phyloP scores from a whole-genome alignment of 2,888 invertebrate species.

The Pseudoips prasinana region DNA sequence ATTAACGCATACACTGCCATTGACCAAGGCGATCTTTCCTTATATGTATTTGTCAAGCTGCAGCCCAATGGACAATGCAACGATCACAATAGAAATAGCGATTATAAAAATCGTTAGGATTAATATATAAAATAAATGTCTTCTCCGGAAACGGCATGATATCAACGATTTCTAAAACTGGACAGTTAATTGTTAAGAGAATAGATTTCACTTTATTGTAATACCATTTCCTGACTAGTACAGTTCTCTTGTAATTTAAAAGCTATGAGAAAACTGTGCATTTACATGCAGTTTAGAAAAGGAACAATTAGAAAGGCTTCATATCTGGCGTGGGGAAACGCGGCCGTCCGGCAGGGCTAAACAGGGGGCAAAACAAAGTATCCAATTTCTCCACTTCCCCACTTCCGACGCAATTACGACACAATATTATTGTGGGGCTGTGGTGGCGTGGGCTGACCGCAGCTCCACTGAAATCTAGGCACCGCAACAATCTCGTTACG shows the following conservation, averaged over 20 bases:
- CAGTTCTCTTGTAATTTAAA: constrained; percentile 20
- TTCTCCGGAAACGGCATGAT: constrained; percentile 4
- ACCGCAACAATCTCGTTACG: constrained; percentile 70
- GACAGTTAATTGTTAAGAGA: constrained; percentile 23
- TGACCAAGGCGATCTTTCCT: too few relatives aligned
- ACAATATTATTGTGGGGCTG: constrained; percentile 62
- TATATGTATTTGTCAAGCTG: too few relatives aligned
- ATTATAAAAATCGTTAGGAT: too few relatives aligned
- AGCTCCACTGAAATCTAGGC: constrained; percentile 63
- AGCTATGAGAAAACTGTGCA: constrained; percentile 33
- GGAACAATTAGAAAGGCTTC: constrained; percentile 74
- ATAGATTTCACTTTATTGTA: constrained; percentile 20
- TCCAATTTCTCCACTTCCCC: constrained; percentile 75
- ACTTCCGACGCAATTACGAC: constrained; percentile 76
- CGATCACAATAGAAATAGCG: too few relatives aligned
- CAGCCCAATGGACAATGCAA: too few relatives aligned
- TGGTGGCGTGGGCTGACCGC: constrained; percentile 61
- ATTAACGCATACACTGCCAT: too few relatives aligned
- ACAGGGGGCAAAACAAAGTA: constrained; percentile 64
- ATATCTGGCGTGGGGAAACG: constrained; percentile 39
- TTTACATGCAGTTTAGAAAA: constrained; percentile 52
- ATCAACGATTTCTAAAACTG: constrained; percentile 15
- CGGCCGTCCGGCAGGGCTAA: constrained; percentile 41
- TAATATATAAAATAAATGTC: not conserved
- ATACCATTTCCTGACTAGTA: constrained; percentile 17